These are phyloP conservation scores for Prorops nasuta DNA, from an alignment of 1,140 invertebrate species.

Conservation along the genomic window DNA sequence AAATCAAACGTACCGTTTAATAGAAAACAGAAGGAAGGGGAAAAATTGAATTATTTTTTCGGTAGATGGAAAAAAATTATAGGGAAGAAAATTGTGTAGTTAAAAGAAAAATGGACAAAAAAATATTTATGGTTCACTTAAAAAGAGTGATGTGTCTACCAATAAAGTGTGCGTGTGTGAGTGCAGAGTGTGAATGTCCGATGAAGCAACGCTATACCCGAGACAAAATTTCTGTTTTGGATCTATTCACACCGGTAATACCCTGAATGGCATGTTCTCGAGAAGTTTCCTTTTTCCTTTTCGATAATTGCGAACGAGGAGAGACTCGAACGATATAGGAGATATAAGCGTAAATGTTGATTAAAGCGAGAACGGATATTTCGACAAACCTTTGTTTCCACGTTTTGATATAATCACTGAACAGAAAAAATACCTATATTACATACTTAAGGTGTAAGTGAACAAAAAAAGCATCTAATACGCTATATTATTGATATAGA, in stretches of 20 bases:
- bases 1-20: too few species aligned
- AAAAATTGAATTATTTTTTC: constrained; percentile 4
- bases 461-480: constrained; percentile 55
- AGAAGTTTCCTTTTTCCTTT: constrained; percentile 25
- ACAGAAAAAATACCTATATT: constrained; percentile 51
- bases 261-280: constrained; percentile 57
- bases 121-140: too few species aligned
- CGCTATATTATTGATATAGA: constrained; percentile 56
- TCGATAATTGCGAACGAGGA: constrained; percentile 15
- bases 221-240: constrained; percentile 54
- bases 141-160: constrained; percentile 26
- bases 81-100: too few species aligned
- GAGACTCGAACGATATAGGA: constrained; percentile 14
- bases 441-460: constrained; percentile 54
- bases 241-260: constrained; percentile 57
- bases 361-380: constrained; percentile 34
- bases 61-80: too few species aligned
- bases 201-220: constrained; percentile 26
- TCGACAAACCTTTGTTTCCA: constrained; percentile 50
- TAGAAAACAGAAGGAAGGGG: constrained; percentile 20
- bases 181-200: constrained; percentile 42
- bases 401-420: constrained; percentile 53
- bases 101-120: too few species aligned
- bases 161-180: constrained; percentile 31
- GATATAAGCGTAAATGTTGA: not conserved